Percentiles rank a stretch among this genome's conserved stretches.
Evolutionary conservation across 1,140 invertebrate species (phyloP).

Genomic region (Rhopalosiphum padi): DNA sequence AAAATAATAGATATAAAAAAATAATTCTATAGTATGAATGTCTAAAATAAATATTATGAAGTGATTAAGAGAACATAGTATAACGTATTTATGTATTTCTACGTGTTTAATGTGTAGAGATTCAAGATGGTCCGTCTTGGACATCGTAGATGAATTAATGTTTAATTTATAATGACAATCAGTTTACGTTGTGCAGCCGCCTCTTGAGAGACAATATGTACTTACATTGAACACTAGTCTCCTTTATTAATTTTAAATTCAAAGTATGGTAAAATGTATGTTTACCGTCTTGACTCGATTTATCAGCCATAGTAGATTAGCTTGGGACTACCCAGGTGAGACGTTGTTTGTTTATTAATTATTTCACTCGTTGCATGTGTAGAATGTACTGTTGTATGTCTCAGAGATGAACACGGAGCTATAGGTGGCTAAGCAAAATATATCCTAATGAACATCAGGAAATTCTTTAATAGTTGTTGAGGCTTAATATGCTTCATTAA

Average conservation of each 20-base stretch:
- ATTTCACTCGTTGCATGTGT: not conserved
- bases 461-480: not conserved
- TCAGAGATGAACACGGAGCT: not conserved
- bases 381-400: not conserved
- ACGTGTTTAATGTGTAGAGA: not conserved
- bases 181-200: not conserved
- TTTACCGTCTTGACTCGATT: not conserved
- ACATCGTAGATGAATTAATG: not conserved
- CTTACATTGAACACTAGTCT: not conserved
- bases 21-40: too few relatives aligned
- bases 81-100: not conserved
- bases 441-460: not conserved
- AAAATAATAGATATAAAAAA: too few relatives aligned
- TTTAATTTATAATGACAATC: not conserved
- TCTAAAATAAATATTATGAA: too few relatives aligned
- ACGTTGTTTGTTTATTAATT: slow-evolving; percentile 10
- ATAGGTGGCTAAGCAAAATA: not conserved
- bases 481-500: not conserved
- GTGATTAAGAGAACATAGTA: not conserved
- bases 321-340: not conserved
- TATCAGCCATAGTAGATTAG: not conserved
- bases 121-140: not conserved
- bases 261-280: not conserved
- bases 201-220: not conserved
- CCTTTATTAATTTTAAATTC: not conserved